phyloP scores from a whole-genome alignment of 2,797 vertebrate genomes.

The Oreortyx pictus region DNA sequence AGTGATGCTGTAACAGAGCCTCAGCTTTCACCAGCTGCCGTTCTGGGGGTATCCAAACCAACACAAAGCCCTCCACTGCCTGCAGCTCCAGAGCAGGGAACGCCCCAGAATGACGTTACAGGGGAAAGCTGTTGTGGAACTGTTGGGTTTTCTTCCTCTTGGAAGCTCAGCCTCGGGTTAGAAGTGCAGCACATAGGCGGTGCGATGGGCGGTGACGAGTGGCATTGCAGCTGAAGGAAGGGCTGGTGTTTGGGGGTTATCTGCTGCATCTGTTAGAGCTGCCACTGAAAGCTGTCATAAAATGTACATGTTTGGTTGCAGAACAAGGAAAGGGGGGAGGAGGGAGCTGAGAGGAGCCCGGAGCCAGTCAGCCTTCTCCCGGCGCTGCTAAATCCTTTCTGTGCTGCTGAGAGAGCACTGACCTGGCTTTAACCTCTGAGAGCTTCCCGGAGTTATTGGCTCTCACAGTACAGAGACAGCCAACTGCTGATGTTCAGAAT shows the following conservation, averaged over 20 bases:
- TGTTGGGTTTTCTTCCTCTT: not conserved
- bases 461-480: not conserved
- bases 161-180: not conserved
- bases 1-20: no score
- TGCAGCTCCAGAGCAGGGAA: no score
- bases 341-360: not conserved
- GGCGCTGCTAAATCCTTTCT: not conserved
- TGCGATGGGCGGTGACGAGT: no score
- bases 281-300: not conserved
- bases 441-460: conserved; percentile 46
- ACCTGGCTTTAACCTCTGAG: conserved; percentile 31
- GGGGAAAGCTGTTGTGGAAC: not conserved
- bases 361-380: conserved; percentile 4
- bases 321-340: not conserved
- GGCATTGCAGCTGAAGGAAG: not conserved
- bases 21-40: no score
- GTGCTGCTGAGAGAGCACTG: not conserved
- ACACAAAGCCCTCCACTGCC: no score
- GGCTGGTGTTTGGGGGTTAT: not conserved
- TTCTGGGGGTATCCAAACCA: no score
- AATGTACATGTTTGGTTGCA: not conserved
- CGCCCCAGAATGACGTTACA: not conserved
- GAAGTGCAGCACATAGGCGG: not conserved
- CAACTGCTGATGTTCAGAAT: conserved; percentile 38
- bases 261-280: not conserved